phyloP scores from a whole-genome alignment of 2,797 vertebrate species.

The Helicolenus hilgendorfi region DNA sequence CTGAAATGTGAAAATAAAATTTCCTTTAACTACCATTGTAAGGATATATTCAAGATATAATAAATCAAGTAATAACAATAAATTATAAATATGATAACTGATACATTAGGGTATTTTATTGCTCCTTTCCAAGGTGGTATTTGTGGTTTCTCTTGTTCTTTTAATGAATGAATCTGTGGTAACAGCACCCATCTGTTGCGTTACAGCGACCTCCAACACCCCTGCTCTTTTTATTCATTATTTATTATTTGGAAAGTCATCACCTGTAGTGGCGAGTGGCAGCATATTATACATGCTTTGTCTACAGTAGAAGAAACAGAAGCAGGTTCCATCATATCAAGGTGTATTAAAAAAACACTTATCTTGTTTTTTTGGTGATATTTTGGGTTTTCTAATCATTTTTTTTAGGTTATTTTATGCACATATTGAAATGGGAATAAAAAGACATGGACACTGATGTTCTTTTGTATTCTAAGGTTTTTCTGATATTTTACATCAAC shows the following conservation, averaged over 20 bases:
- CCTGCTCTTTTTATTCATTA: rapidly evolving
- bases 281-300: not conserved
- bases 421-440: not conserved
- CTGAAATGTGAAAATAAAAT: not conserved
- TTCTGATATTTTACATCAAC: not conserved
- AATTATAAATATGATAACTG: not conserved
- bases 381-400: not conserved
- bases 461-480: not conserved
- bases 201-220: no score
- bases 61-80: not conserved
- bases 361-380: not conserved
- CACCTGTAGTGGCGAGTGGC: not conserved
- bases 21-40: not conserved
- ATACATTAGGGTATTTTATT: rapidly evolving
- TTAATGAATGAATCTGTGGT: rapidly evolving
- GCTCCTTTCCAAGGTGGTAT: not conserved
- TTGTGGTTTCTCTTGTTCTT: not conserved
- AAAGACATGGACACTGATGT: not conserved
- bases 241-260: not conserved
- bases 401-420: not conserved
- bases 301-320: not conserved
- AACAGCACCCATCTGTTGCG: rapidly evolving
- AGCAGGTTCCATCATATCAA: not conserved
- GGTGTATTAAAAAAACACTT: not conserved
- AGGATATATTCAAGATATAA: not conserved